Evolutionary conservation across 2,888 invertebrate species (phyloP), one percentile per base, ranked within the genome.

Genomic region (Plebejus melissa): DNA sequence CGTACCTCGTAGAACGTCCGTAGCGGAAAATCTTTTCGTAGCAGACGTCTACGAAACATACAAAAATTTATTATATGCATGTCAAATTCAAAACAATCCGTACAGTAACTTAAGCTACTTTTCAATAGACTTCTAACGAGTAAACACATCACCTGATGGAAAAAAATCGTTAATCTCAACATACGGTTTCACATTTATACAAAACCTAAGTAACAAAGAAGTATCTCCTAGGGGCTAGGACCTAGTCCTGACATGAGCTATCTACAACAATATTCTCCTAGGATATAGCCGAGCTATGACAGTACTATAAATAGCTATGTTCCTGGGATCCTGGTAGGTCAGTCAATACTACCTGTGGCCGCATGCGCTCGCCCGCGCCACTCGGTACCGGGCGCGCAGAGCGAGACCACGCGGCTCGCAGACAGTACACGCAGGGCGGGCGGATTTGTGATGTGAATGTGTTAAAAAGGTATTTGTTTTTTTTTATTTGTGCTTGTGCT

Each of bases 331-430:
- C 80, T 80, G 79, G 80, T 77, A 78, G 80, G 79, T 88, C 84
- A 83, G 85, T 89, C 89, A 87, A 89, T 89, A 89, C 75, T 76
- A 78, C 82, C 83, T 86, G 87, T 88, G 86, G 80, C 77, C 72
- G 72, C 72, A 50, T 50, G 50, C 50, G 46, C 46, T 28, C 11
- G 22, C 11, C 72, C 46, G 28, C 11, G 22, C 11, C 72, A 72
- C 54, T 50, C 32, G 72, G 28, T n/a, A 50, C 54, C 54, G 16
- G 72, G 28, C 13, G 16, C 72, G 11, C 22, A 50, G 54, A 32
- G 32, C 46, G 54, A 28, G 11, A 28, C 32, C 72, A 72, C 70
- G 70, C 72, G 50, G 60, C 11, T 9, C 60, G 60, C 60, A 58
- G 13, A 16, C 54, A 46, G 2, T 54, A 16, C 54, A 13, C 72